phyloP scores from a whole-genome alignment of 2,888 invertebrate species.

The Miltochrista miniata region DNA sequence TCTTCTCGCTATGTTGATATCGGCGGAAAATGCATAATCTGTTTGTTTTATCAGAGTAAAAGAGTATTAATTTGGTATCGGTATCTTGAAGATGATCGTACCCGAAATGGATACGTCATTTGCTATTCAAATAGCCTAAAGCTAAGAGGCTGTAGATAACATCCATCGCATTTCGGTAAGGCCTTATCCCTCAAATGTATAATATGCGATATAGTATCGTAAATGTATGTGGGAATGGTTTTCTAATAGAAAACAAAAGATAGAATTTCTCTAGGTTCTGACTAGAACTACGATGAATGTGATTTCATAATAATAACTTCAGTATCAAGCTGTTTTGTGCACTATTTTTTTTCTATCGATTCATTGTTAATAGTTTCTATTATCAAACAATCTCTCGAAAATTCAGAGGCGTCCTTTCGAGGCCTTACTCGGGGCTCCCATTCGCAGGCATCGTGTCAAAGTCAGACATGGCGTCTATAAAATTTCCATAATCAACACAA shows the following conservation, averaged over 20 bases:
- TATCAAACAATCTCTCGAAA: too few relatives aligned
- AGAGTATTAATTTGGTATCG: conserved; percentile 70
- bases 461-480: too few relatives aligned
- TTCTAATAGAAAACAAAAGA: background rate
- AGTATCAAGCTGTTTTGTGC: too few relatives aligned
- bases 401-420: too few relatives aligned
- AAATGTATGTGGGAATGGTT: conserved; percentile 8
- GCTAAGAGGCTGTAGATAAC: conserved; percentile 43
- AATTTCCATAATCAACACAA: too few relatives aligned
- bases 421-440: too few relatives aligned
- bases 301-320: too few relatives aligned
- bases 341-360: too few relatives aligned
- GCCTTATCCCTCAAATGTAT: conserved; percentile 18
- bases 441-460: too few relatives aligned
- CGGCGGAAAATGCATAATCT: conserved; percentile 58
- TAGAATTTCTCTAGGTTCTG: too few relatives aligned
- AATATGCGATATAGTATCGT: conserved; percentile 3
- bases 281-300: too few relatives aligned
- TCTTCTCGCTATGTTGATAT: conserved; percentile 23
- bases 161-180: conserved; percentile 28
- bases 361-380: too few relatives aligned
- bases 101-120: conserved; percentile 70
- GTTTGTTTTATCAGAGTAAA: conserved; percentile 76
- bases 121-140: conserved; percentile 76
- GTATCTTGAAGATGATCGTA: conserved; percentile 68